A percentile compares a stretch with the other conserved stretches of the same genome.
Conservation (phyloP, 1,140 invertebrate species). For the Teleogryllus occipitalis region DNA sequence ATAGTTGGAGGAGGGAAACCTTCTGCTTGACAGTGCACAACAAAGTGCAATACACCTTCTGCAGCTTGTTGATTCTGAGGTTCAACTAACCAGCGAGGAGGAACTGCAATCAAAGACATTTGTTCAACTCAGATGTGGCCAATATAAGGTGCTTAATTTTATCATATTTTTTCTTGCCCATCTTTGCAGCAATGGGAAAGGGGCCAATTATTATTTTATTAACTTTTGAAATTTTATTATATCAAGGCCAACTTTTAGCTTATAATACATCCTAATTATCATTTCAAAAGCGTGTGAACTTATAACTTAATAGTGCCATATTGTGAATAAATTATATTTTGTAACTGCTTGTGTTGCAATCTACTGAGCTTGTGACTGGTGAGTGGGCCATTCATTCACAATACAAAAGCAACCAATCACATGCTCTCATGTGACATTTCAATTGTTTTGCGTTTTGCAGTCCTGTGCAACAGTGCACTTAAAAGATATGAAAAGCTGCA, state of each 20-base stretch:
- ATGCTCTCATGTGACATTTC: neutral
- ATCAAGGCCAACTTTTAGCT: no score
- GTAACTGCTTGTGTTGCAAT: neutral
- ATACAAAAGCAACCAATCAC: neutral
- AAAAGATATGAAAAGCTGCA: neutral
- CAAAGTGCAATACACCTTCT: conserved; percentile 14
- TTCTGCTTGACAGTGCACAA: conserved; percentile 36
- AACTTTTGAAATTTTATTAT: neutral
- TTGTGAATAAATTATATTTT: neutral
- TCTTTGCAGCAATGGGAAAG: neutral
- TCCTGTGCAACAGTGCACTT: neutral
- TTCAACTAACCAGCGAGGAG: conserved; percentile 45
- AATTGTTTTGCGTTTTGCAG: neutral
- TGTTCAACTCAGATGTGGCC: neutral
- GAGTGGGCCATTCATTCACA: neutral
- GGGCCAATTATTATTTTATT: neutral
- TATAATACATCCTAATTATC: no score
- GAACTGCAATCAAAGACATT: conserved; percentile 36
- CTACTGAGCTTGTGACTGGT: conserved; percentile 3
- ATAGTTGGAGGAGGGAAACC: conserved; percentile 42
- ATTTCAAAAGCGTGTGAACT: no score
- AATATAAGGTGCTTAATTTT: no score
- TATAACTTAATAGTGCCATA: neutral
- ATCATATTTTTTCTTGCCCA: no score
- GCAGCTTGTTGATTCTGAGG: conserved; percentile 40